These are phyloP conservation scores for Apis mellifera DNA, from an alignment of 1,140 invertebrate species.

Conservation along the genomic window Amel_HAv3.1 CM009945.2:5892001-5892500, in stretches of 20 bases:
- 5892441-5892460: not conserved
- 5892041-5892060: not conserved
- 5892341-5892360: conserved; percentile 3
- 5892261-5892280: not conserved
- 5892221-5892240: not conserved
- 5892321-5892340: no score
- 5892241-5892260: conserved; percentile 25
- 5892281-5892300: not conserved
- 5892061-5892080: no score
- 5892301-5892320: not conserved
- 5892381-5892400: not conserved
- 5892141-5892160: not conserved
- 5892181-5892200: conserved; percentile 34
- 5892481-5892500: not conserved
- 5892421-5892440: not conserved
- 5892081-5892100: not conserved
- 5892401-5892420: not conserved
- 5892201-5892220: not conserved
- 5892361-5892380: not conserved
- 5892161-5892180: not conserved
- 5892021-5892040: conserved; percentile 10
- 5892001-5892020: conserved; percentile 17
- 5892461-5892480: no score
- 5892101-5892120: not conserved
- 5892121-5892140: no score